phyloP scores from a whole-genome alignment of 2,888 invertebrate genomes.

The Elysia crispata region DNA sequence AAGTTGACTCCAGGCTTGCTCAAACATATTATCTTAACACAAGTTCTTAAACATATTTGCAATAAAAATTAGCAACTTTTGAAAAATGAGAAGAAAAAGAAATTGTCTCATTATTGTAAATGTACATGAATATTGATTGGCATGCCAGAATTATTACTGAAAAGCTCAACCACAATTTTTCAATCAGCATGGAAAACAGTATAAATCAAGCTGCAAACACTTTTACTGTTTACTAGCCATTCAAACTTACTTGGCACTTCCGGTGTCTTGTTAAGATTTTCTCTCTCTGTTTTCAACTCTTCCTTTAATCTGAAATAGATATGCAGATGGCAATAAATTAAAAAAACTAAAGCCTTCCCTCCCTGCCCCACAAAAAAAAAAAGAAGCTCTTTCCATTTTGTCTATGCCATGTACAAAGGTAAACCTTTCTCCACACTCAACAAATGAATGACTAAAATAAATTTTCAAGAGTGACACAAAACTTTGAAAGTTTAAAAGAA shows the following conservation, averaged over 20 bases:
- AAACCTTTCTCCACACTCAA: not conserved
- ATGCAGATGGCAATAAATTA: not conserved
- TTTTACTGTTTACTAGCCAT: not conserved
- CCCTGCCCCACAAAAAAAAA: not conserved
- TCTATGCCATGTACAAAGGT: not conserved
- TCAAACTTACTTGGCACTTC: constrained; percentile 53
- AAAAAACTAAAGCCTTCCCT: not conserved
- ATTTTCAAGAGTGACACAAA: not conserved
- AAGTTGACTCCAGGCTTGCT: too few species aligned
- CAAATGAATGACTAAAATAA: not conserved
- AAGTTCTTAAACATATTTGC: too few species aligned
- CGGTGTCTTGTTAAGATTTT: constrained; percentile 62
- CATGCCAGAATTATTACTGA: not conserved
- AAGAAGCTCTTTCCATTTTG: not conserved
- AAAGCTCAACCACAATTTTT: too few species aligned
- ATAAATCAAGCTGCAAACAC: too few species aligned
- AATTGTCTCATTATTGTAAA: too few species aligned
- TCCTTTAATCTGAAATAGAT: constrained; percentile 61
- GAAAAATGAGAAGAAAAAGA: too few species aligned
- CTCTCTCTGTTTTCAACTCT: constrained; percentile 62
- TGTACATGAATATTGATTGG: not conserved
- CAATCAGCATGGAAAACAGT: too few species aligned
- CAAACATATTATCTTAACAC: too few species aligned
- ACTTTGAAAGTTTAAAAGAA: not conserved
- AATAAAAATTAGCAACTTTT: too few species aligned